Conservation (phyloP, 2,797 vertebrate genomes). For the Echeneis naucrates region DNA sequence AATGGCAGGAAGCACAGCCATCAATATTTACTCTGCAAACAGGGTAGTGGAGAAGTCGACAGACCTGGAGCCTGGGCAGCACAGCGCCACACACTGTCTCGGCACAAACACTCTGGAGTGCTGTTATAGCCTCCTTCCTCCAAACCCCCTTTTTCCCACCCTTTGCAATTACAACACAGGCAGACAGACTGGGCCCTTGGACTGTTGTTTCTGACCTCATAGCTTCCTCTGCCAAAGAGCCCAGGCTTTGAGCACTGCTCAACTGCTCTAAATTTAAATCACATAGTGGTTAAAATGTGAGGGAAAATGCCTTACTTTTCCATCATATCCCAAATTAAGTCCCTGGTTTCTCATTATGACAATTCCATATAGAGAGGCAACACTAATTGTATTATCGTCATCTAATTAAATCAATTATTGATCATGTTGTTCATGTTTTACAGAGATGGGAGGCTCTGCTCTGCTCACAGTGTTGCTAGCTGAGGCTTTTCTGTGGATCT, state of each 20-base stretch:
- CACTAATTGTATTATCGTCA: not conserved
- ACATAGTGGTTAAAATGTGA: not conserved
- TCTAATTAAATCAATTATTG: constrained; percentile 7
- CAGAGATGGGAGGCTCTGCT: constrained; percentile 81
- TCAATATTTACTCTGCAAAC: constrained; percentile 90
- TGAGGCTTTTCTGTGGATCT: constrained; percentile 59
- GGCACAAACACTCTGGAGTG: constrained; percentile 62
- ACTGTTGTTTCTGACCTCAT: constrained; percentile 82
- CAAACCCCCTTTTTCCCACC: constrained; percentile 77
- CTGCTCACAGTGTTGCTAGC: constrained; percentile 65
- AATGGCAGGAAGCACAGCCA: constrained; percentile 88
- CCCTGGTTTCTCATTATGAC: constrained; percentile 12
- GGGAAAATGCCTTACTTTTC: constrained; percentile 3
- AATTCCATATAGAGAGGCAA: constrained; percentile 2
- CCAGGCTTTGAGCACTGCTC: constrained; percentile 34
- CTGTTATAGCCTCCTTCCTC: constrained; percentile 62
- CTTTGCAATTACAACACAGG: constrained; percentile 80
- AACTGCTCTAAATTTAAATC: constrained; percentile 31
- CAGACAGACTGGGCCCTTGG: constrained; percentile 85
- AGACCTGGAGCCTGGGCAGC: constrained; percentile 70
- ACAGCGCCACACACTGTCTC: constrained; percentile 52
- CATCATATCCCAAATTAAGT: constrained; percentile 5
- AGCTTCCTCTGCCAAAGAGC: constrained; percentile 76
- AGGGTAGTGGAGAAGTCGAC: constrained; percentile 71
- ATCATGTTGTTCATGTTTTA: constrained; percentile 39